Evolutionary conservation across 92 coral and sea anemone species (phyloP).

Genomic region (Blastomussa wellsi): DNA sequence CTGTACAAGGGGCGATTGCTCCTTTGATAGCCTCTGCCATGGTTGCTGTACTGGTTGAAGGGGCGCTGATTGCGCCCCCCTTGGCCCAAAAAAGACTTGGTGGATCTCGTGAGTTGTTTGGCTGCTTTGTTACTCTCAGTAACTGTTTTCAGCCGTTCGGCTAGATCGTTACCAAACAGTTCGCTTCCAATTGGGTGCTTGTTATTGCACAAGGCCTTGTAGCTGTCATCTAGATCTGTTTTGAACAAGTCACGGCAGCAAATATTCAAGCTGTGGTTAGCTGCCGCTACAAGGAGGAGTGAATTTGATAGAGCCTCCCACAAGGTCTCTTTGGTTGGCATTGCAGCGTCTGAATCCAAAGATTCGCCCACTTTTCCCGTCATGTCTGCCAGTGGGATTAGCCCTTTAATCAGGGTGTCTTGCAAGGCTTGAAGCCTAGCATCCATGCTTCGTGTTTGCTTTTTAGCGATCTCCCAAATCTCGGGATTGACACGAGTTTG

Average conservation of each 20-base stretch:
- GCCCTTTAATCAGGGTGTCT: slow-evolving; percentile 42
- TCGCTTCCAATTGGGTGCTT: slow-evolving; percentile 28
- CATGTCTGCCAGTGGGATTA: slow-evolving; percentile 36
- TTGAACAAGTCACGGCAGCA: slow-evolving; percentile 58
- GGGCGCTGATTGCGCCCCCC: slow-evolving; percentile 39
- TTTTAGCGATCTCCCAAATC: slow-evolving; percentile 64
- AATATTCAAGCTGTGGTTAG: slow-evolving; percentile 37
- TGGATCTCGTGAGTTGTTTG: slow-evolving; percentile 41
- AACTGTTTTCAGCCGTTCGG: slow-evolving; percentile 42
- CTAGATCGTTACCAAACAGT: slow-evolving; percentile 38
- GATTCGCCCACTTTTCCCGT: slow-evolving; percentile 51
- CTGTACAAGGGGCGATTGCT: slow-evolving; percentile 8
- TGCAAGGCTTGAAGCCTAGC: slow-evolving; percentile 42
- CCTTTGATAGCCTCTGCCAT: slow-evolving; percentile 34
- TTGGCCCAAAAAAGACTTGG: slow-evolving; percentile 39
- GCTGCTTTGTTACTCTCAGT: slow-evolving; percentile 53
- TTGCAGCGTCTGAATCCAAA: slow-evolving; percentile 34
- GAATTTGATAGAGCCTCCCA: slow-evolving; percentile 50
- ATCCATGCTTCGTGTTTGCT: slow-evolving; percentile 55
- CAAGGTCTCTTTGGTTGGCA: slow-evolving; percentile 41
- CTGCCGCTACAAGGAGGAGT: slow-evolving; percentile 36
- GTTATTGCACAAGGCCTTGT: slow-evolving; percentile 40
- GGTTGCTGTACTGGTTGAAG: slow-evolving; percentile 29
- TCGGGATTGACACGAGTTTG: slow-evolving; percentile 48
- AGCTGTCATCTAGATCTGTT: slow-evolving; percentile 50